Base-by-base conservation (phyloP, 2,888 invertebrate species). In the Eudemis profundana region DNA sequence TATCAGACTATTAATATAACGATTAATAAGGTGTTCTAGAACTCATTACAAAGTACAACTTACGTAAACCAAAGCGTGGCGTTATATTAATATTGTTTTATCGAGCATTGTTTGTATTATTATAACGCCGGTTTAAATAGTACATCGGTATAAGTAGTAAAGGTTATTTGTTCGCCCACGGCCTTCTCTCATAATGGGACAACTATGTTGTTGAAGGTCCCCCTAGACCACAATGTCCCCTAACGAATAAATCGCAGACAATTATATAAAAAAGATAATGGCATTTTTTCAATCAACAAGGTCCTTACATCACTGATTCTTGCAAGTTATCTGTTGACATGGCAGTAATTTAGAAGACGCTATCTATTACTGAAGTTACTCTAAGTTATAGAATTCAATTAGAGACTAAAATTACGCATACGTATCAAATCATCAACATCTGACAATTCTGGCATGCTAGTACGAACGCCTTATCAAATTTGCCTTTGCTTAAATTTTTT, bases 101-200 rank as follows among this genome's bases (percentile, higher is more conserved):
- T 42, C 19, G 23, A 38, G 44, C 44, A 59, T 59, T 51, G 50
- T 64, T 33, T 33, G 33, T 33, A 57, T 57, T 54, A 50, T 38
- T 57, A 36, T 36, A 59, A 49, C 53, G 44, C 23, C 50, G 57
- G 50, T 57, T 57, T 21, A n/a, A n/a, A n/a, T n/a, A 23, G 63
- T 27, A 47, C n/a, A 21, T 29, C 42, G 0, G 44, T 60, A 60
- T 53, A 53, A 60, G 53, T 53, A 69, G 67, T 72, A 71, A 17
- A 73, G 70, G 68, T 66, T 70, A 69, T 70, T 65, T 69, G 68
- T 72, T 73, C 69, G 69, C 56, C 76, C 72, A 68, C 76, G 81
- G 75, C 80, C 86, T 86, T 86, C 80, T 72, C 69, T 68, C 70
- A 83, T 79, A 85, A 86, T 83, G 71, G 78, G 64, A 71, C 49